Evolutionary conservation across 2,113 vertebrate species (phyloP).

Genomic region (Paramisgurnus dabryanus): DNA sequence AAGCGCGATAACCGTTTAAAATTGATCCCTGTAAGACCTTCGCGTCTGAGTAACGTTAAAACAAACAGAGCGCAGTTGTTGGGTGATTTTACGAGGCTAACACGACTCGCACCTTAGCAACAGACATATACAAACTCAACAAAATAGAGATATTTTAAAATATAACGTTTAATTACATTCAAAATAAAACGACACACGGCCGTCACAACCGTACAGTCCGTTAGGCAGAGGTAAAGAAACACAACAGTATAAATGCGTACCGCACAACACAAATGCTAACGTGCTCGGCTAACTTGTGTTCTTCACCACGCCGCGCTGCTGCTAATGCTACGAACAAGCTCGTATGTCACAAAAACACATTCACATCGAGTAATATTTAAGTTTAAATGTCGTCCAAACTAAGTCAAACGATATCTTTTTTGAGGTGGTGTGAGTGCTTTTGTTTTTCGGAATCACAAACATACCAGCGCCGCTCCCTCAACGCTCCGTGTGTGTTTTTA

Average conservation of each 20-base stretch:
- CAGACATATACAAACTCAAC: neutral
- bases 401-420: neutral
- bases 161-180: no score
- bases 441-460: neutral
- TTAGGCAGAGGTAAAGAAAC: neutral
- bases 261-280: conserved; percentile 11
- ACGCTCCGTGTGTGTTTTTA: conserved; percentile 49
- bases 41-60: conserved; percentile 36
- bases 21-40: neutral
- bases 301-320: conserved; percentile 6
- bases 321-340: conserved; percentile 33
- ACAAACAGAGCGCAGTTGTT: conserved; percentile 48
- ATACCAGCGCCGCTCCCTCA: conserved; percentile 49
- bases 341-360: neutral
- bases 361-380: neutral
- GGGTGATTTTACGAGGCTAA: neutral
- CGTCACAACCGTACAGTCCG: no score
- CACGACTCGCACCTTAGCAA: conserved; percentile 1
- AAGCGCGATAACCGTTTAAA: neutral
- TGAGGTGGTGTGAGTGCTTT: neutral
- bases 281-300: conserved; percentile 1
- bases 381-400: no score
- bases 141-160: neutral
- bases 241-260: neutral
- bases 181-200: no score